Evolutionary conservation across 2,888 invertebrate genomes (phyloP), one percentile per base, ranked within the genome.

Genomic region (Zygogramma bicolorata): DNA sequence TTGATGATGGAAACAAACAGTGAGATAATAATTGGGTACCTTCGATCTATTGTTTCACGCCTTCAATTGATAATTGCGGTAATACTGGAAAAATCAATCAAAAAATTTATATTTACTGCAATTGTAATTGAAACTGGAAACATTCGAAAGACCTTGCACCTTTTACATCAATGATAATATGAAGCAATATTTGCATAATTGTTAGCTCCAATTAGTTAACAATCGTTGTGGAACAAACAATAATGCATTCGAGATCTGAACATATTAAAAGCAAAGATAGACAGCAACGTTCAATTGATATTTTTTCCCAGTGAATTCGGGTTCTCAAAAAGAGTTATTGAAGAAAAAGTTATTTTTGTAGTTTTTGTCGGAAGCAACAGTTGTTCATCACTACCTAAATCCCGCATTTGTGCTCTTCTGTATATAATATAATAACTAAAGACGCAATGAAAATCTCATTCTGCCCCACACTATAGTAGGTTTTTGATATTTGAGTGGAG

Each of bases 61-160:
- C n/a, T 18, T 22, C 20, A 46, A 63, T 63, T 46, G 63, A 2
- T 31, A 63, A 63, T 63, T 63, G 15, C 6, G 25, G 18, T 40
- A n/a, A 42, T 3, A 29, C 8, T 46, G 18, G 63, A 27, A 22
- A 61, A 63, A 13, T 53, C 53, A n/a, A 53, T 57, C 6, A 22
- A 34, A 60, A 40, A 25, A 58, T 46, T 46, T 46, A 61, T 59
- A 42, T 20, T 59, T 57, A 34, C 10, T 68, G 34, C 22, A 59
- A 40, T 62, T 49, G 18, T 20, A 58, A 65, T 67, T 71, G 49
- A n/a, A 53, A 60, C 25, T 61, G 38, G 31, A 25, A 34, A 73
- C 69, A 63, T 66, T 73, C 69, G 46, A 68, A 70, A 61, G 66
- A 66, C 73, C 73, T 73, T 73, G 73, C 73, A 73, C 69, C 53